Evolutionary conservation across 2,113 vertebrate species (phyloP).

Genomic region (Protobothrops flavoviridis): DNA sequence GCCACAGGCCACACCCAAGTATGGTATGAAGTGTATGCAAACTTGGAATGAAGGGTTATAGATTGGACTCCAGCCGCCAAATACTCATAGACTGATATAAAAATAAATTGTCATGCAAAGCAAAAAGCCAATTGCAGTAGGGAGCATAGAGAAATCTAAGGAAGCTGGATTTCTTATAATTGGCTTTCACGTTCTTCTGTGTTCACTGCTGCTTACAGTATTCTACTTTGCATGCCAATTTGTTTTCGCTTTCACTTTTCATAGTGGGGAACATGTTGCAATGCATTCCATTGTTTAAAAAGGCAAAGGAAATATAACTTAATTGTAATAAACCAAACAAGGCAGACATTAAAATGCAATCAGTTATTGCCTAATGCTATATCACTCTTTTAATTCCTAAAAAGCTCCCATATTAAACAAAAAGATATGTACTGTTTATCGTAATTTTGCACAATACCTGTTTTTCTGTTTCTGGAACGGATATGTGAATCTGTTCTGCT

Average conservation of each 20-base stretch:
- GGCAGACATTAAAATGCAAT: background rate
- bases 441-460: slow-evolving; percentile 50
- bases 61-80: background rate
- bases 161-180: background rate
- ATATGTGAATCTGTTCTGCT: slow-evolving; percentile 56
- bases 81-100: background rate
- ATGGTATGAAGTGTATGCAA: background rate
- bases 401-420: background rate
- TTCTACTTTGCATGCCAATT: background rate
- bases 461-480: slow-evolving; percentile 66
- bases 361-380: background rate
- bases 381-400: background rate
- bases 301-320: background rate
- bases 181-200: background rate
- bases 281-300: background rate
- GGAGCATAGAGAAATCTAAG: background rate
- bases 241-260: background rate
- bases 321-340: background rate
- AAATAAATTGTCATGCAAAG: background rate
- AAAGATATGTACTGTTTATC: background rate
- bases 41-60: background rate
- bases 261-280: background rate
- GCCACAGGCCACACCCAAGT: background rate
- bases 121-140: background rate
- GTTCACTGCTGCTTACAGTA: background rate